Base-by-base conservation (phyloP, 2,113 vertebrate species). In the Hoplias malabaricus region DNA sequence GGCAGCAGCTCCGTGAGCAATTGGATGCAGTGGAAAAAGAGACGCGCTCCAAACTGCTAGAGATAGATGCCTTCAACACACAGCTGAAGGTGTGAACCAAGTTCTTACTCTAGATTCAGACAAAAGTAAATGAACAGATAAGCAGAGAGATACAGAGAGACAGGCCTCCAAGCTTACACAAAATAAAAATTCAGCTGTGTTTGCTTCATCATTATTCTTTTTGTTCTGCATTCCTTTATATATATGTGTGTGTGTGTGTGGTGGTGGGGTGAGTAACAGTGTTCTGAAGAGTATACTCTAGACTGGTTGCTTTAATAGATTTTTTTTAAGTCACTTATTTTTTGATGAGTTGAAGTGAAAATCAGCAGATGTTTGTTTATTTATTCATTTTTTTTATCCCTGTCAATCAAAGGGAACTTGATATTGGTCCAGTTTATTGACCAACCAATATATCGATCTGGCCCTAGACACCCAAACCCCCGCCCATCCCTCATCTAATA, bases 61-160 rank as follows among this genome's bases (percentile, higher is more conserved):
- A 99, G 83, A 99, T 99, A 56, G 98, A 99, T 57, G 93, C 95
- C 65, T 99, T 98, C 90, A 99, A 98, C 88, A 96, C 96, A 50
- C 97, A 99, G 70, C 92, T 99, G 61, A 98, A 99, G 96, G 98
- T 99, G 94, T 85, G 1, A 16, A 27, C 13, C 34, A 48, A 4
- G 75, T n/a, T n/a, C n/a, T n/a, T n/a, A 25, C 13, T n/a, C 34
- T 25, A 3, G 21, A 19, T 33, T 0, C 25, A 40, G 36, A n/a
- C n/a, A 33, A 56, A 31, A 8, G 19, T 25, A 29, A 8, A 54
- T 29, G 2, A 16, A 11, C 34, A 53, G 9, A 65, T 13, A 63
- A 23, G 42, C 61, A 73, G 13, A 68, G 5, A 50, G 21, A 4
- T 10, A 34, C 43, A 63, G 13, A 73, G 57, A 63, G 25, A 66